A percentile compares a stretch with the other conserved stretches of the same genome.
Evolutionary conservation across 2,888 invertebrate genomes (phyloP).

Genomic region (Napeogenes sylphis): DNA sequence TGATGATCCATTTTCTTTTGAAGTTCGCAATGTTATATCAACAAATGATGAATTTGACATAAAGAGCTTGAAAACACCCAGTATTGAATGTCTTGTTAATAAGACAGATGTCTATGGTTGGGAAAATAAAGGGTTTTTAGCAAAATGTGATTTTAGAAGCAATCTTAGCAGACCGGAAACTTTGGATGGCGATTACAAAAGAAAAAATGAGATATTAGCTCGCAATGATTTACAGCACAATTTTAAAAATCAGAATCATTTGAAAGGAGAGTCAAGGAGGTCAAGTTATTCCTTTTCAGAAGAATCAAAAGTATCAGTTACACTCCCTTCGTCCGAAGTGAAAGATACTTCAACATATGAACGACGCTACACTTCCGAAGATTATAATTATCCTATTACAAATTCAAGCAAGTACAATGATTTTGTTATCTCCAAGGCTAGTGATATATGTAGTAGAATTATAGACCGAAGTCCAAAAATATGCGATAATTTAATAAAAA

Average conservation of each 20-base stretch:
- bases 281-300: conserved; percentile 61
- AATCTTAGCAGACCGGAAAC: conserved; percentile 19
- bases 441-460: conserved; percentile 64
- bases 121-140: conserved; percentile 74
- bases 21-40: conserved; percentile 45
- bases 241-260: conserved; percentile 41
- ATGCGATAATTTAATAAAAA: conserved; percentile 63
- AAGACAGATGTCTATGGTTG: conserved; percentile 73
- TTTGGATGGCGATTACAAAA: conserved; percentile 43
- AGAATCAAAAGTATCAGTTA: conserved; percentile 58
- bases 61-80: conserved; percentile 60
- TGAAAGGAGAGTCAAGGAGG: conserved; percentile 46
- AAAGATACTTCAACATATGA: conserved; percentile 59
- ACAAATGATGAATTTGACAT: conserved; percentile 45
- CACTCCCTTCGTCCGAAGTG: conserved; percentile 54
- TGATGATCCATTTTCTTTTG: conserved; percentile 69
- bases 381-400: conserved; percentile 59
- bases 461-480: conserved; percentile 61
- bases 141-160: conserved; percentile 55
- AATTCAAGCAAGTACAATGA: conserved; percentile 68
- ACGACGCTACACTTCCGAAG: conserved; percentile 53
- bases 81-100: conserved; percentile 62
- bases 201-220: conserved; percentile 42
- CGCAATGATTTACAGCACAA: conserved; percentile 17
- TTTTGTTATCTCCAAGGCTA: conserved; percentile 61